Base-by-base conservation (phyloP, 2,888 invertebrate genomes). In the Thalpophila matura region DNA sequence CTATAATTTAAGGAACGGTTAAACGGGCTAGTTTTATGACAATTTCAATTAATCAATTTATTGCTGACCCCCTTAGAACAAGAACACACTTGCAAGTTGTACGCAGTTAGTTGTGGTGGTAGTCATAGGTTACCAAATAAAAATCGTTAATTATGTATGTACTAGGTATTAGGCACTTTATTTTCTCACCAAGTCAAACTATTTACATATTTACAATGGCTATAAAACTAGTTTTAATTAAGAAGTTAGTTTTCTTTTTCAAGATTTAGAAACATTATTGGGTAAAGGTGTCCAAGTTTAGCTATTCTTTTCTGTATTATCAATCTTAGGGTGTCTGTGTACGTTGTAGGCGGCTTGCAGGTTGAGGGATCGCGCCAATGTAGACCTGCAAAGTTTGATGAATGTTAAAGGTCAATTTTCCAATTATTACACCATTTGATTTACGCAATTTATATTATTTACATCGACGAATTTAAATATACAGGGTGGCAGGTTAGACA, bases 231-330 rank as follows among this genome's bases (percentile, higher is more conserved):
- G 3, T 45, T 37, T 56, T 18, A 45, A 20, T 31, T 10, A 37
- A 33, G 27, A 51, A 75, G 64, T 80, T 53, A 78, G 26, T 40
- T 80, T 42, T 92, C 90, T 74, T 91, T 90, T 56, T 92, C 91
- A 2, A 92, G 85, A 74, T 92, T 91, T 27, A 95, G 83, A 86
- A 97, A 97, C 96, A 97, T 97, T 75, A 97, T 96, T 2, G 97
- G 96, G 84, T 98, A 98, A 69, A 98, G 95, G 72, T 97, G 96
- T 4, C 98, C 98, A 24, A 98, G 91, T 67, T 96, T 96, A 14
- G 97, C 95, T 72, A 98, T 97, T 86, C 98, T 97, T 78, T 97
- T 97, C 81, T 98, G 96, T 93, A 98, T 96, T 29, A 98, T 96
- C 54, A 97, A 96, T 27, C 98, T 95, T 45, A 98, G 92, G 0